phyloP scores from a whole-genome alignment of 2,888 invertebrate genomes.

The Pogonocherus hispidulus region DNA sequence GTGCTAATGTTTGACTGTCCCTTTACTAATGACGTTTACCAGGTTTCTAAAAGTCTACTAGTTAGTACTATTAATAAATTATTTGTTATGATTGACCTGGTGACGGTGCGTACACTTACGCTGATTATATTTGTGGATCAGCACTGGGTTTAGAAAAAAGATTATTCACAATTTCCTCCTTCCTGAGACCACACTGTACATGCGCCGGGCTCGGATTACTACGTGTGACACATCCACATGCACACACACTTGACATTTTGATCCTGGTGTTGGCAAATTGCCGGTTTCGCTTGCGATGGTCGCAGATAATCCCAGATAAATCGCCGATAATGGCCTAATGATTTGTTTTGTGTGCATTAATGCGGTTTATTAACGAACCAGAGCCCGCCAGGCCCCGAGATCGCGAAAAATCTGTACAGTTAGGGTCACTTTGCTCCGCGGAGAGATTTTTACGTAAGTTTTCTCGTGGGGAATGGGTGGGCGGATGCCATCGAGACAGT shows the following conservation, averaged over 20 bases:
- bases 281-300: slow-evolving; percentile 1
- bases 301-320: not conserved
- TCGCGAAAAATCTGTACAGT: slow-evolving; percentile 15
- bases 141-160: too few relatives aligned
- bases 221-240: slow-evolving; percentile 22
- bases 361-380: slow-evolving; percentile 10
- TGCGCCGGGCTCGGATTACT: not conserved
- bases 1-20: too few relatives aligned
- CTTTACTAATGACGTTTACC: too few relatives aligned
- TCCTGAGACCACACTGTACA: not conserved
- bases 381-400: not conserved
- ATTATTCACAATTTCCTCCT: too few relatives aligned
- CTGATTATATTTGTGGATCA: too few relatives aligned
- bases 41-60: too few relatives aligned
- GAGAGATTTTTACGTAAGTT: not conserved
- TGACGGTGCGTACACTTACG: too few relatives aligned
- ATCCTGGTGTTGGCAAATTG: slow-evolving; percentile 2
- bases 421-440: slow-evolving; percentile 17
- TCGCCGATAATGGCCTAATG: slow-evolving; percentile 12
- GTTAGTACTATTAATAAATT: too few relatives aligned
- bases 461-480: not conserved
- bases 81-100: too few relatives aligned
- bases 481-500: not conserved
- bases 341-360: slow-evolving; percentile 22
- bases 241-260: slow-evolving; percentile 30